phyloP scores from a whole-genome alignment of 1,140 invertebrate species.

The Probaryconus sp. region DNA sequence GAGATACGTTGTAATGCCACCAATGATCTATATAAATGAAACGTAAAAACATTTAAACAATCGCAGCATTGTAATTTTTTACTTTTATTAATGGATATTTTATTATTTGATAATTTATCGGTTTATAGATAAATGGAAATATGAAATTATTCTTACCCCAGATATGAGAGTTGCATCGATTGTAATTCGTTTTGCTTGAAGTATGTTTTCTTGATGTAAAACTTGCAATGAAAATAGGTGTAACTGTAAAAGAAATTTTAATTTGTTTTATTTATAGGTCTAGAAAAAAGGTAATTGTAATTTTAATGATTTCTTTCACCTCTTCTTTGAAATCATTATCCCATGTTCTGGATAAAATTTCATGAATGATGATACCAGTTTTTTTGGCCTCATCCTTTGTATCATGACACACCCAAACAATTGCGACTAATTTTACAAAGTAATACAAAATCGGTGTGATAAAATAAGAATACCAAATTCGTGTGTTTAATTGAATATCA shows the following conservation, averaged over 20 bases:
- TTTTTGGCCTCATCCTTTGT: slow-evolving; percentile 61
- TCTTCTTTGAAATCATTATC: slow-evolving; percentile 68
- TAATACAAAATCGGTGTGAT: slow-evolving; percentile 56
- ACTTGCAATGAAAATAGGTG: slow-evolving; percentile 46
- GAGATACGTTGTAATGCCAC: neutral
- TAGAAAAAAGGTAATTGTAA: too few species aligned
- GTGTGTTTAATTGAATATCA: slow-evolving; percentile 27
- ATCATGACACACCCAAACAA: slow-evolving; percentile 68
- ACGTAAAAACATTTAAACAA: neutral
- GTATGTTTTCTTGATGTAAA: slow-evolving; percentile 36
- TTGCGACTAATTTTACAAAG: slow-evolving; percentile 50
- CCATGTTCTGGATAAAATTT: slow-evolving; percentile 59
- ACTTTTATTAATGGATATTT: too few species aligned
- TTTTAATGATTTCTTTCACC: too few species aligned
- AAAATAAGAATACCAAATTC: slow-evolving; percentile 66
- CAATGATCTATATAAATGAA: neutral
- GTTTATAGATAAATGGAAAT: too few species aligned
- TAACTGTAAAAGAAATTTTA: slow-evolving; percentile 22
- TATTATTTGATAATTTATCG: too few species aligned
- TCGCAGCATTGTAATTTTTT: too few species aligned
- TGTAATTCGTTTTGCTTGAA: slow-evolving; percentile 29
- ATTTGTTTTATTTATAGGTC: too few species aligned
- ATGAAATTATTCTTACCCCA: slow-evolving; percentile 15
- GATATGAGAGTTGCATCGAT: slow-evolving; percentile 47
- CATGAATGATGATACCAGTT: slow-evolving; percentile 65